These are phyloP conservation scores for Tuta absoluta DNA, from an alignment of 2,888 invertebrate species.

Conservation along the genomic window DNA sequence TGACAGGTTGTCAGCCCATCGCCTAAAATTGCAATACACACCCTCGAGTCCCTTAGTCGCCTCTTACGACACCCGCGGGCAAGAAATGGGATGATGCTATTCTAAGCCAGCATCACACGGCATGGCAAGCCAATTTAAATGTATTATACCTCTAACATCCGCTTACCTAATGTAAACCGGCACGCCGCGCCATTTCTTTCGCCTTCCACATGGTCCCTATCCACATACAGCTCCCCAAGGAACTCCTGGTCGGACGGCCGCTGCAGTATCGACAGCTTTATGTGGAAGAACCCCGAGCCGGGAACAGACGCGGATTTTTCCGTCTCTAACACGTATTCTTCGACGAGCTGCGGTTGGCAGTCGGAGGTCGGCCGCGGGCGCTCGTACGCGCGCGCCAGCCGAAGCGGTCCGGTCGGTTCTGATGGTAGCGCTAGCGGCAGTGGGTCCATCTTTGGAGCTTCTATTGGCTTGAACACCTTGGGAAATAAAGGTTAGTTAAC, in stretches of 20 bases:
- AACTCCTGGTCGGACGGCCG: constrained; percentile 94
- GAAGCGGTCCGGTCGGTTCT: constrained; percentile 62
- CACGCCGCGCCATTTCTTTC: constrained; percentile 90
- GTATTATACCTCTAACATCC: constrained; percentile 26
- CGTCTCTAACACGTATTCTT: constrained; percentile 94
- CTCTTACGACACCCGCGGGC: too few relatives aligned
- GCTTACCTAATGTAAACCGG: constrained; percentile 84
- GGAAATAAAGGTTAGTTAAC: not conserved
- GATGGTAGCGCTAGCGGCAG: constrained; percentile 80
- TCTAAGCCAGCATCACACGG: too few relatives aligned
- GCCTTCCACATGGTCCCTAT: constrained; percentile 89
- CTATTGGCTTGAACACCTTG: constrained; percentile 83
- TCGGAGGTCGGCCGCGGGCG: constrained; percentile 84
- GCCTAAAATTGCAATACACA: too few relatives aligned
- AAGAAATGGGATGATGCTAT: too few relatives aligned
- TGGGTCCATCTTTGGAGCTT: constrained; percentile 83
- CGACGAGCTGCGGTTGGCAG: constrained; percentile 90
- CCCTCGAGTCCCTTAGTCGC: too few relatives aligned
- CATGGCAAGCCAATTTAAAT: too few relatives aligned
- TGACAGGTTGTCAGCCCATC: too few relatives aligned
- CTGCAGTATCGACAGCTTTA: constrained; percentile 92
- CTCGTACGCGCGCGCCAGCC: constrained; percentile 79
- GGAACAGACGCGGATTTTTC: constrained; percentile 85
- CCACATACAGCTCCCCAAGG: constrained; percentile 94
- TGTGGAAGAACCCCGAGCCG: constrained; percentile 87